Evolutionary conservation across 2,113 vertebrate genomes (phyloP).

Genomic region (Antechinus stuartii): DNA sequence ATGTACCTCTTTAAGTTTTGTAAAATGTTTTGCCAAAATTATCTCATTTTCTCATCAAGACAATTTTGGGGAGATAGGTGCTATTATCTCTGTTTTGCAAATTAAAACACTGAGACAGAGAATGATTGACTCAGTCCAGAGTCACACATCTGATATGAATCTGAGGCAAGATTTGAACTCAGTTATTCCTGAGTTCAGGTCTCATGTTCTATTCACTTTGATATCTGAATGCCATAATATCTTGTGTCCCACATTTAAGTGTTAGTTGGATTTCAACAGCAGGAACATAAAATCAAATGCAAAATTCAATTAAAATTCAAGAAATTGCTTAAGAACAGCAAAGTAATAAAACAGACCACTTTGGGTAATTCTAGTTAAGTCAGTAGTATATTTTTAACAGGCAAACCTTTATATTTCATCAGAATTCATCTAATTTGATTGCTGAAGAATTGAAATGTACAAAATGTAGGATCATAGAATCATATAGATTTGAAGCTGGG

Average conservation of each 20-base stretch:
- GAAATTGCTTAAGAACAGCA: neutral
- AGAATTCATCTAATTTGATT: neutral
- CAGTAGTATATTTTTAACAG: neutral
- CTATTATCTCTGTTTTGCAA: neutral
- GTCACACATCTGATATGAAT: neutral
- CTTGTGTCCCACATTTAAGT: neutral
- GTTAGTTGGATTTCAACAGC: neutral
- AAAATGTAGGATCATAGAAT: neutral
- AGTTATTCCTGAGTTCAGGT: neutral
- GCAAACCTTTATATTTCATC: neutral
- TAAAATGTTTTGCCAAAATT: neutral
- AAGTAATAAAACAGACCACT: neutral
- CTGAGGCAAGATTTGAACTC: neutral
- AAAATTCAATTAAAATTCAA: neutral
- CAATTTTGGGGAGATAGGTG: neutral
- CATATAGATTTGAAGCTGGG: neutral
- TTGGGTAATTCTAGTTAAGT: neutral
- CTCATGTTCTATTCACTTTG: neutral
- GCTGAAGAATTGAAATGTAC: neutral
- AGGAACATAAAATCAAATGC: neutral
- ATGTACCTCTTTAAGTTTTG: neutral
- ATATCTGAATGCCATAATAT: neutral
- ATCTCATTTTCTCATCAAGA: neutral
- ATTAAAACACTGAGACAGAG: neutral
- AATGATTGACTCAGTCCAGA: neutral